phyloP scores from a whole-genome alignment of 2,113 vertebrate genomes.

The Labeo catla region DNA sequence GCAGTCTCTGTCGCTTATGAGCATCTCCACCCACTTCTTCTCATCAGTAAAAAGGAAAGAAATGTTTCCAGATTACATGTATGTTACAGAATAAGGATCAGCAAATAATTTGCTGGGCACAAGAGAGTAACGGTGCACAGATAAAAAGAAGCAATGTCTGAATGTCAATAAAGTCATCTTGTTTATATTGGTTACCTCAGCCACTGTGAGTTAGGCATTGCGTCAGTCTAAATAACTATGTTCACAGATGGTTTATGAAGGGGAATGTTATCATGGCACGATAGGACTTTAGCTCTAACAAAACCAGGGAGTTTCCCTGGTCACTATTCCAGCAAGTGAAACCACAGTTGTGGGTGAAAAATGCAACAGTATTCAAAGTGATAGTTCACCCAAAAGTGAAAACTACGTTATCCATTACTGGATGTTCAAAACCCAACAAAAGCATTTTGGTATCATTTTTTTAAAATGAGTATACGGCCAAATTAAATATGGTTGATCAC shows the following conservation, averaged over 20 bases:
- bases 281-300: neutral
- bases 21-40: neutral
- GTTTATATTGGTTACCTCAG: neutral
- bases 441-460: too few species aligned
- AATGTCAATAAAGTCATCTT: neutral
- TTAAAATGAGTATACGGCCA: neutral
- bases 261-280: neutral
- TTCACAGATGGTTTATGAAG: neutral
- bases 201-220: neutral
- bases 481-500: neutral
- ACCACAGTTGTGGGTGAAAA: neutral
- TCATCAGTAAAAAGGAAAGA: neutral
- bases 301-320: slow-evolving; percentile 19
- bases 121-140: neutral
- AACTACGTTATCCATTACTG: neutral
- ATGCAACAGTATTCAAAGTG: neutral
- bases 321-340: neutral
- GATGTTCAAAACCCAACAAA: neutral
- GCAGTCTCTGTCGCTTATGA: neutral
- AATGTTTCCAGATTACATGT: neutral
- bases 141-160: neutral
- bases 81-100: neutral
- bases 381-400: neutral
- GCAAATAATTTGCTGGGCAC: neutral
- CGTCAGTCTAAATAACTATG: neutral